phyloP scores from a whole-genome alignment of 1,140 invertebrate species.

The Bathynomus jamesi region DNA sequence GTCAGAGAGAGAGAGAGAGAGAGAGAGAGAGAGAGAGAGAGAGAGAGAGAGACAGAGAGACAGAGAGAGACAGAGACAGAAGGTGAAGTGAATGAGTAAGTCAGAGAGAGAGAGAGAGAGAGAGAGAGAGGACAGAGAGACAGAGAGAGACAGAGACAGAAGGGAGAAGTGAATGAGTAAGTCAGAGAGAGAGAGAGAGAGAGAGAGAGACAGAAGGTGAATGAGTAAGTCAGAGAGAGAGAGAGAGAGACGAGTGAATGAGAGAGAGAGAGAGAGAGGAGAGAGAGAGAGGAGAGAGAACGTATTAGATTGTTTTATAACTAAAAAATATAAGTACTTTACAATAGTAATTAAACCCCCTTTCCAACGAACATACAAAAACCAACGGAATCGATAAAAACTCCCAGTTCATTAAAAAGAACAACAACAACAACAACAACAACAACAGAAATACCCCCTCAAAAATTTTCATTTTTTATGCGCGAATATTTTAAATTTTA shows the following conservation, averaged over 20 bases:
- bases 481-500: neutral
- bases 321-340: too few species aligned
- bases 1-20: too few species aligned
- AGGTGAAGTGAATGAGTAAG: too few species aligned
- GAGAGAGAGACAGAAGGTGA: neutral
- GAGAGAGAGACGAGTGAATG: neutral
- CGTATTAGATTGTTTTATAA: too few species aligned
- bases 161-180: neutral
- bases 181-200: neutral
- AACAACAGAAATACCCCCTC: too few species aligned
- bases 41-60: neutral
- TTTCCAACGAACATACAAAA: neutral
- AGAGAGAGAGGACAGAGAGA: neutral
- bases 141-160: slow-evolving; percentile 6
- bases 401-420: neutral
- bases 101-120: neutral
- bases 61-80: neutral
- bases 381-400: neutral
- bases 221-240: neutral
- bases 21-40: too few species aligned
- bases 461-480: neutral
- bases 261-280: neutral
- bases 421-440: too few species aligned
- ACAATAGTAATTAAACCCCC: too few species aligned
- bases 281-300: neutral